Base-by-base conservation (phyloP, 2,797 vertebrate genomes). In the Lepidocolaptes lacrymiger region DNA sequence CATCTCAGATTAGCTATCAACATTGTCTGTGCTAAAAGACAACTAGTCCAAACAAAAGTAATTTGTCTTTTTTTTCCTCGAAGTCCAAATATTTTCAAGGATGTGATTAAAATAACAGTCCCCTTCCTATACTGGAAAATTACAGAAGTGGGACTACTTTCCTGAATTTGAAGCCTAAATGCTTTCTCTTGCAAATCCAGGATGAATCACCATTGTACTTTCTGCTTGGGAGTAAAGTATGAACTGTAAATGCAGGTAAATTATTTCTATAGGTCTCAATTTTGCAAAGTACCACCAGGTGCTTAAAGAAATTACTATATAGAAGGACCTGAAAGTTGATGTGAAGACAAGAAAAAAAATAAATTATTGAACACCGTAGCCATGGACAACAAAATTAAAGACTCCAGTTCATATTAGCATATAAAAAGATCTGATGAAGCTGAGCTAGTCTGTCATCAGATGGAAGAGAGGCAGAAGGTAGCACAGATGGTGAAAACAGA, bases 401-500 rank as follows among this genome's bases (percentile, higher is more conserved):
- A 74, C 71, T 93, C 49, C 2, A 1, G 64, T 80, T 89, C 63
- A 34, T 83, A 95, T 93, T 85, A 93, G 75, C 94, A 93, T 89
- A 95, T 89, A 96, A 95, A 93, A 94, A 93, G 82, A 95, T 80
- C 78, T 91, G 87, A 93, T 89, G 61, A 93, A 94, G 91, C 91
- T 91, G 41, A 93, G 89, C 23, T 94, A 89, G 87, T 89, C 78
- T 77, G 61, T 85, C 92, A 93, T 96, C 89, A 94, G 74, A 92
- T 79, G 69, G 82, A 93, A 83, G 37, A 88, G 82, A 95, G 76
- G 95, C 94, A 96, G 96, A 96, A 96, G 94, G 95, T 88, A 91
- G 94, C 94, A 96, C 95, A 96, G 95, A 96, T 95, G 95, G 95
- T 85, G 54, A 94, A 95, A 78, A 95, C 87, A 95, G 89, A 93